phyloP scores from a whole-genome alignment of 1,140 invertebrate species.

The Temnothorax longispinosus region DNA sequence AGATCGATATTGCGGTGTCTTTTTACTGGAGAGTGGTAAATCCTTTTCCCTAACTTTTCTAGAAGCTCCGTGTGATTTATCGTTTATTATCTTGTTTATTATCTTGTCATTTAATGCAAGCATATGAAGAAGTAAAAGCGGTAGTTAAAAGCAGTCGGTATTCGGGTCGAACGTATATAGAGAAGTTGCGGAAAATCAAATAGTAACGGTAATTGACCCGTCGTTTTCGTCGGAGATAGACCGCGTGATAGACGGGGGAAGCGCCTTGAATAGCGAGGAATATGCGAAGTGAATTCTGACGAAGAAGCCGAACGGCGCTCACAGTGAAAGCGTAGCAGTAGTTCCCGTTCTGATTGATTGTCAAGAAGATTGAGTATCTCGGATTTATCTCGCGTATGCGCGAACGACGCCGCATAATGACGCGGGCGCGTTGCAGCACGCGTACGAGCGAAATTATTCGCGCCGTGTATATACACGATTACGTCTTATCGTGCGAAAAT shows the following conservation, averaged over 20 bases:
- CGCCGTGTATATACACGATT: constrained; percentile 25
- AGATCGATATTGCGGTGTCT: constrained; percentile 12
- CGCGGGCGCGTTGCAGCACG: constrained; percentile 17
- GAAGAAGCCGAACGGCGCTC: constrained; percentile 7
- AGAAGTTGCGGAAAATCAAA: constrained; percentile 65
- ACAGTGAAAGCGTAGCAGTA: constrained; percentile 65
- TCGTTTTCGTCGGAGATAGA: background rate
- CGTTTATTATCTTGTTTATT: background rate
- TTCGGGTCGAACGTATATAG: constrained; percentile 1
- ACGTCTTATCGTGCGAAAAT: constrained; percentile 54
- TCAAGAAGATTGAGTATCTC: constrained; percentile 66
- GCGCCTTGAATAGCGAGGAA: background rate
- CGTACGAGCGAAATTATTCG: constrained; percentile 50
- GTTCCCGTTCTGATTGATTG: constrained; percentile 67
- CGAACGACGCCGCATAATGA: constrained; percentile 59
- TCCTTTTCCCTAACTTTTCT: background rate
- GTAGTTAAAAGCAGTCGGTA: constrained; percentile 20
- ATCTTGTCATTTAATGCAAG: constrained; percentile 29
- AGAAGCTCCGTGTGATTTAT: background rate
- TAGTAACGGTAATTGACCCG: constrained; percentile 61
- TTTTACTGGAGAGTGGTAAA: constrained; percentile 18
- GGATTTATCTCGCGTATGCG: constrained; percentile 60
- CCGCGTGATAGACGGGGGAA: constrained; percentile 20
- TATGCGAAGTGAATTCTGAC: background rate
- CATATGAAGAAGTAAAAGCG: background rate